Percentiles rank a stretch among this genome's conserved stretches.
These are phyloP conservation scores for Podarcis cretensis DNA, from an alignment of 2,113 vertebrate species.

Conservation along the genomic window DNA sequence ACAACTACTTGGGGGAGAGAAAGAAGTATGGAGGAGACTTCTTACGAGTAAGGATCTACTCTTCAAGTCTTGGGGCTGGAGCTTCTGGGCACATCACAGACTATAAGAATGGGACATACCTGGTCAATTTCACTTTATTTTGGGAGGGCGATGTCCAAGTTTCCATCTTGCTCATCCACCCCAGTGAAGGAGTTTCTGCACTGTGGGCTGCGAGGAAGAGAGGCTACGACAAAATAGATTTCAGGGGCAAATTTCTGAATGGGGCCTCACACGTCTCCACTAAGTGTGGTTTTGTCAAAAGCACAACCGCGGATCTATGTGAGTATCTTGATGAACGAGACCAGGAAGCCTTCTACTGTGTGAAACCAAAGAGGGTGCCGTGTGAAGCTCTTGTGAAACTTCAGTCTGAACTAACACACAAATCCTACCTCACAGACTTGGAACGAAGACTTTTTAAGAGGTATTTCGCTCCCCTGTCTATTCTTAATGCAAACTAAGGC, in stretches of 20 bases:
- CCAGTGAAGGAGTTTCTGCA: constrained; percentile 59
- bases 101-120: constrained; percentile 57
- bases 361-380: constrained; percentile 31
- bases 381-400: constrained; percentile 33
- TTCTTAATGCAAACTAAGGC: too few species aligned
- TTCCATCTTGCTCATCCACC: constrained; percentile 65
- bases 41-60: too few species aligned
- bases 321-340: constrained; percentile 42
- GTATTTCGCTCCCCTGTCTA: constrained; percentile 19
- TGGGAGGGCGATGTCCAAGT: constrained; percentile 57
- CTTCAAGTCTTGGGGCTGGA: too few species aligned
- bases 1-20: too few species aligned
- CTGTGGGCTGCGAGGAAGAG: constrained; percentile 62
- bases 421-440: constrained; percentile 47
- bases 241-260: constrained; percentile 52
- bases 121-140: constrained; percentile 35
- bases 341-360: constrained; percentile 57
- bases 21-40: too few species aligned
- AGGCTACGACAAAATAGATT: constrained; percentile 50
- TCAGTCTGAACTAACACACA: background rate
- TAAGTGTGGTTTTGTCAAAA: constrained; percentile 45
- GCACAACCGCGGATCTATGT: constrained; percentile 42
- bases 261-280: constrained; percentile 1
- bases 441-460: constrained; percentile 44
- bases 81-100: too few species aligned